Percentiles rank a stretch among this genome's conserved stretches.
phyloP scores from a whole-genome alignment of 1,140 invertebrate genomes.

The Scaptomyza graminum region DNA sequence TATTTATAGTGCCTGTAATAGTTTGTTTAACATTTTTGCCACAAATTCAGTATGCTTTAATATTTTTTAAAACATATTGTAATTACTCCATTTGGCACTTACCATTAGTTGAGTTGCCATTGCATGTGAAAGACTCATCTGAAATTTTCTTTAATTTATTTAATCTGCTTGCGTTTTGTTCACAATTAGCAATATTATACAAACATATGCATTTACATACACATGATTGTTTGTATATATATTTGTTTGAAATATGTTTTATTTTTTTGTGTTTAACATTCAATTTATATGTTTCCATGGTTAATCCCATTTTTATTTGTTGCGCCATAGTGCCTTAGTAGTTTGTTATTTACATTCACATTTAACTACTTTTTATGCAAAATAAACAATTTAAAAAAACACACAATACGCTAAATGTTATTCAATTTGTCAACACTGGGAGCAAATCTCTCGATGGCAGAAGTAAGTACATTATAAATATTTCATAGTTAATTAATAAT shows the following conservation, averaged over 20 bases:
- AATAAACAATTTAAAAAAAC: background rate
- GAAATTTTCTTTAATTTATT: conserved; percentile 46
- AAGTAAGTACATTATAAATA: conserved; percentile 49
- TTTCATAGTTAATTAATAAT: conserved; percentile 57
- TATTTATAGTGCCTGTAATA: background rate
- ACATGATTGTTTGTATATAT: conserved; percentile 1
- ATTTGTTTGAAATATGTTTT: background rate
- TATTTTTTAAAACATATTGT: background rate
- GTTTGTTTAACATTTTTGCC: background rate
- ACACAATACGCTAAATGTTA: conserved; percentile 28
- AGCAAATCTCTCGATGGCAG: background rate
- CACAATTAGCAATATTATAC: conserved; percentile 36
- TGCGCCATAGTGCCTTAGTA: conserved; percentile 7
- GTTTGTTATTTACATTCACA: conserved; percentile 18
- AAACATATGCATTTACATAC: conserved; percentile 10
- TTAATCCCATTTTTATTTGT: conserved; percentile 8
- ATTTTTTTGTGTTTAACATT: conserved; percentile 10
- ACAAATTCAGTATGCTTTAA: background rate
- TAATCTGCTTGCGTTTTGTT: conserved; percentile 33
- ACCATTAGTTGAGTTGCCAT: background rate
- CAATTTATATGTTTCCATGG: conserved; percentile 19
- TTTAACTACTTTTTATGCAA: conserved; percentile 28
- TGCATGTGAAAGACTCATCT: background rate
- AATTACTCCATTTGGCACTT: background rate
- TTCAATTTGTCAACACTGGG: conserved; percentile 31